Conservation (phyloP, 2,797 vertebrate genomes). For the Allobates femoralis region DNA sequence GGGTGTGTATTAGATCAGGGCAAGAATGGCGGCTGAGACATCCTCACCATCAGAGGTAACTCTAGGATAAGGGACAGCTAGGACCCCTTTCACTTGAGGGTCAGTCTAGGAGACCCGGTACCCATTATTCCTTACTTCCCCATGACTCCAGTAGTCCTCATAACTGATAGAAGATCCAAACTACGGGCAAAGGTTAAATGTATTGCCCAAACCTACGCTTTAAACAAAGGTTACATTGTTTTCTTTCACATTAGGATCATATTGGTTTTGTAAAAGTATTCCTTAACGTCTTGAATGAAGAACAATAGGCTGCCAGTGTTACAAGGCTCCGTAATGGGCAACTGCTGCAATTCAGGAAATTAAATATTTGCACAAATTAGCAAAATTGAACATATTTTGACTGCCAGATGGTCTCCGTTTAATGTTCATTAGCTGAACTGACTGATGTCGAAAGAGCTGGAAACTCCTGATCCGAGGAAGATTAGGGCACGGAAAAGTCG, state of each 20-base stretch:
- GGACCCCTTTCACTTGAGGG: too few relatives aligned
- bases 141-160: too few relatives aligned
- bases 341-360: constrained; percentile 5
- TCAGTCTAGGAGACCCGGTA: too few relatives aligned
- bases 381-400: constrained; percentile 46
- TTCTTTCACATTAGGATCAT: neutral
- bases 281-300: neutral
- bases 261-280: neutral
- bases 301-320: neutral
- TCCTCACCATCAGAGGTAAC: too few relatives aligned
- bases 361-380: constrained; percentile 61
- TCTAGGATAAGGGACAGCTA: too few relatives aligned
- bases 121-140: too few relatives aligned
- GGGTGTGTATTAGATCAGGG: too few relatives aligned
- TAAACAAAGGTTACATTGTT: neutral
- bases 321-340: constrained; percentile 1
- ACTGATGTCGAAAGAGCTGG: constrained; percentile 44
- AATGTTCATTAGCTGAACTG: constrained; percentile 56
- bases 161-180: neutral
- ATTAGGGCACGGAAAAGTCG: constrained; percentile 31
- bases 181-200: neutral
- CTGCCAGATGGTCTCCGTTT: constrained; percentile 52
- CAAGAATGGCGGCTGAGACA: too few relatives aligned
- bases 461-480: constrained; percentile 31
- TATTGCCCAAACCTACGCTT: neutral